These are phyloP conservation scores for Pachyuromys duprasi DNA, from an alignment of 2,797 vertebrate genomes.

Conservation along the genomic window DNA sequence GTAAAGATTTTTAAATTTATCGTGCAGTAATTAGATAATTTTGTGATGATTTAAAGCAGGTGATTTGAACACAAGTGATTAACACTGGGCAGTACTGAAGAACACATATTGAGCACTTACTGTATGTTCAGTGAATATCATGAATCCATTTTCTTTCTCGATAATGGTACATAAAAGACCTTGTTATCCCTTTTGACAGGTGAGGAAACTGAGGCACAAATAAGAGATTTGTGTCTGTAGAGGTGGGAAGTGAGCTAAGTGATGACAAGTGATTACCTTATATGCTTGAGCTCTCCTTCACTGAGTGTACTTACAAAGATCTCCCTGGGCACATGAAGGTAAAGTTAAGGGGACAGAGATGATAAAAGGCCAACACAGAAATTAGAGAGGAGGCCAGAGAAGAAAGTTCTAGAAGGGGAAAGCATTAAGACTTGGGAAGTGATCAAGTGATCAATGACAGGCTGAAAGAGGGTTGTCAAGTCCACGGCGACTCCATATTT, in stretches of 20 bases:
- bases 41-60: background rate
- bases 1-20: background rate
- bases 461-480: background rate
- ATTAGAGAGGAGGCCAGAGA: background rate
- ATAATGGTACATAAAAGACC: background rate
- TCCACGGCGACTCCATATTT: background rate
- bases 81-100: background rate
- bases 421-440: background rate
- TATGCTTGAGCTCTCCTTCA: background rate
- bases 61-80: background rate
- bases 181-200: background rate
- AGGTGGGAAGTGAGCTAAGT: background rate
- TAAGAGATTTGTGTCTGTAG: background rate
- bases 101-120: background rate
- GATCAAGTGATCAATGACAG: background rate
- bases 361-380: background rate
- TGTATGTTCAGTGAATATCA: background rate
- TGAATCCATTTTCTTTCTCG: background rate
- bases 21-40: background rate
- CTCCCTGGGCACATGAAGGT: background rate
- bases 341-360: background rate
- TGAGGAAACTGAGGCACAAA: background rate
- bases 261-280: too few species aligned
- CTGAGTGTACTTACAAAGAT: background rate
- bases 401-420: background rate